Conservation (phyloP, 2,797 vertebrate species). For the Rhynchotus rufescens region DNA sequence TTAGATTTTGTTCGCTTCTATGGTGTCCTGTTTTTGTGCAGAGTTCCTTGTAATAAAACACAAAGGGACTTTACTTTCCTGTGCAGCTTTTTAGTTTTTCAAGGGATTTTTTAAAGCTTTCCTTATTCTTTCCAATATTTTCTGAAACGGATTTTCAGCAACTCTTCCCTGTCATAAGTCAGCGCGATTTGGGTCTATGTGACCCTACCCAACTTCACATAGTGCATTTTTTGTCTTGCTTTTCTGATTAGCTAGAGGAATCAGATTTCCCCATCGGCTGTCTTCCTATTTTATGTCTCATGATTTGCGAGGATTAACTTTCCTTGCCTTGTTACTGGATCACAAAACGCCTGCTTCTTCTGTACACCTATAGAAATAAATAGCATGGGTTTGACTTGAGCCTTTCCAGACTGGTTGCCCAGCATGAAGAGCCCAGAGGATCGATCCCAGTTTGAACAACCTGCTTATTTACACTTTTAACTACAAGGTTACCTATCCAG, state of each 20-base stretch:
- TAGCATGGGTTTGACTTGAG: conserved; percentile 25
- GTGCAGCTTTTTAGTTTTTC: too few relatives aligned
- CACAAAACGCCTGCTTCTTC: conserved; percentile 43
- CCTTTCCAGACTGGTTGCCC: not conserved
- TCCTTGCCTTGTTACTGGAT: conserved; percentile 34
- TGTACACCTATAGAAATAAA: not conserved
- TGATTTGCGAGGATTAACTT: conserved; percentile 52
- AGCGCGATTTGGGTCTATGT: not conserved
- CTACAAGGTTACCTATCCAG: not conserved
- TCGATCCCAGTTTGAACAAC: not conserved
- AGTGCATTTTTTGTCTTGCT: conserved; percentile 7
- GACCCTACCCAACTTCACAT: not conserved
- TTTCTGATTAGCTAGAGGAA: conserved; percentile 10
- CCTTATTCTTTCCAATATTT: not conserved
- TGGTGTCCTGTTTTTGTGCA: not conserved
- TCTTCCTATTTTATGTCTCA: conserved; percentile 49
- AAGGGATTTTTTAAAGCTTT: not conserved
- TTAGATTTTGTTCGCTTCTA: not conserved
- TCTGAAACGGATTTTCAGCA: not conserved
- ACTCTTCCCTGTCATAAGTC: not conserved
- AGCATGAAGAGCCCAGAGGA: not conserved
- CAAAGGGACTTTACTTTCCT: not conserved
- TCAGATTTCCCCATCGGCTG: conserved; percentile 37
- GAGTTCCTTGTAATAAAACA: not conserved
- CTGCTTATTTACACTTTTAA: not conserved